Evolutionary conservation across 2,113 vertebrate genomes (phyloP).

Genomic region (Ranitomeya imitator): DNA sequence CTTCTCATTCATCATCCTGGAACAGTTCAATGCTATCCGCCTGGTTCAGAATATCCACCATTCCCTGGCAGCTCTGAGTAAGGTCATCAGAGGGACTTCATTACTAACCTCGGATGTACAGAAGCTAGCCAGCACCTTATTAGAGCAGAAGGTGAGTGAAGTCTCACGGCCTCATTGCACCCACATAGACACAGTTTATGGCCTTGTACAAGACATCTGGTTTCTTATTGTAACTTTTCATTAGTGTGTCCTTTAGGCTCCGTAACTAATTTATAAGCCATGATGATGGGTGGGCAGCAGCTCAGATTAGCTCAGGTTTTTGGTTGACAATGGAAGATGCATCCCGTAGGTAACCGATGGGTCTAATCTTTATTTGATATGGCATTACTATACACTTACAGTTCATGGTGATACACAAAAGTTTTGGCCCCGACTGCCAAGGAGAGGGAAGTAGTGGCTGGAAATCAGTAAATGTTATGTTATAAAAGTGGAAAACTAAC

Average conservation of each 20-base stretch:
- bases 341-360: neutral
- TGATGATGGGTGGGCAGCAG: neutral
- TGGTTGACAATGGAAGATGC: neutral
- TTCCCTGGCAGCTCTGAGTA: constrained; percentile 93
- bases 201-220: too few relatives aligned
- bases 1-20: constrained; percentile 85
- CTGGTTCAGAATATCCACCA: constrained; percentile 93
- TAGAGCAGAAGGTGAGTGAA: constrained; percentile 90
- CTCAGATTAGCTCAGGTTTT: neutral
- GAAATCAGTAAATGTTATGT: neutral
- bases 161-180: neutral
- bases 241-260: neutral
- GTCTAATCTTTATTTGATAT: neutral
- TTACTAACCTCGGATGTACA: constrained; percentile 88
- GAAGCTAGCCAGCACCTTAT: constrained; percentile 84
- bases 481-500: neutral
- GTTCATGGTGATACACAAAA: neutral
- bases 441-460: neutral
- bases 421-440: neutral
- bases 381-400: neutral
- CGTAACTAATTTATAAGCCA: neutral
- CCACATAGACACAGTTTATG: neutral
- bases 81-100: constrained; percentile 92
- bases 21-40: constrained; percentile 88
- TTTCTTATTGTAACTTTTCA: neutral